Evolutionary conservation across 2,888 invertebrate species (phyloP), one percentile per base, ranked within the genome.

Genomic region (Anaspis maculata): DNA sequence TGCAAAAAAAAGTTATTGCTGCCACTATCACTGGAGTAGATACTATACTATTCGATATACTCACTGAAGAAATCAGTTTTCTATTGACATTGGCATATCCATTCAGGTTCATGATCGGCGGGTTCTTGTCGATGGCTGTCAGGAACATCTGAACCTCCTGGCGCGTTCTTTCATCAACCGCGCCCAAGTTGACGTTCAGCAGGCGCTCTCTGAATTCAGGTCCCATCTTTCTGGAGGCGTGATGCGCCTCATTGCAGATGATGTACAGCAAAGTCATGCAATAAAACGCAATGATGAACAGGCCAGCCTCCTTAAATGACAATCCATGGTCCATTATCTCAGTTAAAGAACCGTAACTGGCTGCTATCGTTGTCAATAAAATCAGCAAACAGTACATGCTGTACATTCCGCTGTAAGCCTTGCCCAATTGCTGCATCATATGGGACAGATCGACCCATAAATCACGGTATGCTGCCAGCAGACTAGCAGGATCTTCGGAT

Each of bases 401-500:
- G 45, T 83, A 83, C 81, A 82, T 81, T 47, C 82, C 82, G 30
- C 81, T 80, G 54, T 83, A 83, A 0, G 82, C 82, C 27, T 76
- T 66, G 64, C 79, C 82, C 47, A 82, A 61, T 55, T 83, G 82
- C 56, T 83, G 82, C 82, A 82, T 82, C 79, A 82, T 79, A 46
- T 82, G 80, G 2, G 81, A 82, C 13, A 83, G 62, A 51, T 83
- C 82, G 13, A 27, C 79, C 62, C 62, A 62, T 27, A 62, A 41
- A 56, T 79, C 77, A 9, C 82, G 70, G 57, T 76, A 79, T 54
- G 80, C 77, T 0, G 77, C 77, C 15, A 83, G 60, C 48, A 76
- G 75, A 38, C 73, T 62, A 1, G 80, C 76, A 0, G 81, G 76
- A 45, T 79, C 74, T 4, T 74, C 70, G 2, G 73, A 71, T 38